Evolutionary conservation across 2,113 vertebrate species (phyloP), one percentile per base, ranked within the genome.

Genomic region (Gracilinanus agilis): DNA sequence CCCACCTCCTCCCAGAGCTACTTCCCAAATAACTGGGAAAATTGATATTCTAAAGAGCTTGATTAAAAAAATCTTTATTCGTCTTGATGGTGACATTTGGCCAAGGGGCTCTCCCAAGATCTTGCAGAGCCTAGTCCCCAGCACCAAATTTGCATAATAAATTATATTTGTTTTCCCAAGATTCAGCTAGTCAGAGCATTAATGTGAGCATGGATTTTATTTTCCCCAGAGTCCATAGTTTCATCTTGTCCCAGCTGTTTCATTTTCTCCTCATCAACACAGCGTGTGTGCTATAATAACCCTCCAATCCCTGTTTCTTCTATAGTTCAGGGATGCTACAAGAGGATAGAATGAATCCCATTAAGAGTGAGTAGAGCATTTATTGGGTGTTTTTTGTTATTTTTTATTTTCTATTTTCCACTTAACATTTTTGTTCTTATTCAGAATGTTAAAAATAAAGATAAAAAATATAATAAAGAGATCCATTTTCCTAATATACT

Each of bases 191-290:
- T 93, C 95, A 94, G 56, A 95, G 58, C 88, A 95, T 95, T 96
- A 94, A 25, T 29, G 92, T 53, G 96, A 95, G 95, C 94, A 93
- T 25, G 29, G 67, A 89, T 54, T 91, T 96, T 94, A 94, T 96
- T 96, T 94, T 93, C 96, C 94, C 96, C 89, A 55, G 96, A 94
- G 94, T 94, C 93, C 89, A 34, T 11, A 90, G 67, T 89, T 97
- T 97, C 95, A 91, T 40, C 54, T 93, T 92, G 91, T 95, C 97
- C 93, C 98, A 98, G 97, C 97, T 98, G 97, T 97, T 98, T 97
- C 89, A 97, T 98, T 98, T 98, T 96, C 97, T 90, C 96, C 95
- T 95, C 97, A 97, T 97, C 94, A 96, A 89, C 56, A 90, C 54
- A 95, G 56, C 55, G 90, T 97, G 96, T 96, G 94, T 92, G 94